Evolutionary conservation across 2,797 vertebrate species (phyloP).

Genomic region (Poeciliopsis turneri): DNA sequence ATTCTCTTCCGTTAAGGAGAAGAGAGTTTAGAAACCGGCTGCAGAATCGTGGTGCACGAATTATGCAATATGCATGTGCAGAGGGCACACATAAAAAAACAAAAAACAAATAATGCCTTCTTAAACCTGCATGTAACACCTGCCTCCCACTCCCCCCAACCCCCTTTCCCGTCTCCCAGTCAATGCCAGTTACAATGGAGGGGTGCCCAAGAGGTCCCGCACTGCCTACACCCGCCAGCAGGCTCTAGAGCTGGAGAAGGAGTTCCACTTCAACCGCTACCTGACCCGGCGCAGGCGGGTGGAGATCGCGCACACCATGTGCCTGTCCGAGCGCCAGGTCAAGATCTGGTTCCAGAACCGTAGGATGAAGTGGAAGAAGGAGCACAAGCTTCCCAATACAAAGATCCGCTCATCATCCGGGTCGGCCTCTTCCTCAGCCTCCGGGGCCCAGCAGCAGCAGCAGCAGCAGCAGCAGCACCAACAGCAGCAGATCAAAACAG

Average conservation of each 20-base stretch:
- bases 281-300: constrained; percentile 96
- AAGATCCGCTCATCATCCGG: constrained; percentile 96
- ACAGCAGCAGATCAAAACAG: constrained; percentile 90
- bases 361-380: constrained; percentile 99
- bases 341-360: constrained; percentile 99
- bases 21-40: constrained; percentile 46
- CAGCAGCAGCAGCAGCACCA: constrained; percentile 75
- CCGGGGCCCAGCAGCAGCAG: constrained; percentile 80
- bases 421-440: constrained; percentile 81
- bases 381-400: constrained; percentile 98
- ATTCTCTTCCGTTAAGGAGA: constrained; percentile 63
- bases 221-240: constrained; percentile 99
- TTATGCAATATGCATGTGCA: constrained; percentile 36
- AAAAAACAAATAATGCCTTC: constrained; percentile 42
- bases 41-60: constrained; percentile 21
- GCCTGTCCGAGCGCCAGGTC: constrained; percentile 97
- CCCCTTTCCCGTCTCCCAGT: constrained; percentile 79
- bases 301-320: constrained; percentile 98
- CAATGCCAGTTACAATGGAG: constrained; percentile 94
- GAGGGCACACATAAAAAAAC: constrained; percentile 26
- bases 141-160: constrained; percentile 71
- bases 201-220: constrained; percentile 97
- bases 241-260: constrained; percentile 98
- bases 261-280: constrained; percentile 99
- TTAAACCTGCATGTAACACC: constrained; percentile 76